Percentiles rank a stretch among this genome's conserved stretches.
Evolutionary conservation across 2,113 vertebrate genomes (phyloP).

Genomic region (Stigmatopora nigra): DNA sequence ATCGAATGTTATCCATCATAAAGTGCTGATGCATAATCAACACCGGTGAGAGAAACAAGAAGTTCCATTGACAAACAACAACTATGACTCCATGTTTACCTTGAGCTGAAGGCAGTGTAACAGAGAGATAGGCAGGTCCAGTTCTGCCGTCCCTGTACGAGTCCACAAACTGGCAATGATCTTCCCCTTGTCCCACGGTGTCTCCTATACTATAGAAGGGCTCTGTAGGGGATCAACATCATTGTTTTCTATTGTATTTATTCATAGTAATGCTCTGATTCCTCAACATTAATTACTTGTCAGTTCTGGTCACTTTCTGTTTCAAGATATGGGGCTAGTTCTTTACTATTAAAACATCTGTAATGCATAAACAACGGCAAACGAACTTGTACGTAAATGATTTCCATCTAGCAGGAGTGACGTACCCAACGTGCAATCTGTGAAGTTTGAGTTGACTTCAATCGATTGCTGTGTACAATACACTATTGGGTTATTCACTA

Average conservation of each 20-base stretch:
- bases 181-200: conserved; percentile 88
- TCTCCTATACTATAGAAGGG: conserved; percentile 93
- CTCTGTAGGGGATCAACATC: conserved; percentile 63
- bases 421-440: too few species aligned
- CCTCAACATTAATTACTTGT: background rate
- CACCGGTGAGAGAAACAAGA: background rate
- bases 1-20: background rate
- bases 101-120: conserved; percentile 79
- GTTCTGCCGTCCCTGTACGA: conserved; percentile 93
- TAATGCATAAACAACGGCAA: background rate
- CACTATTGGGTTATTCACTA: background rate
- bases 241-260: background rate
- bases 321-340: background rate
- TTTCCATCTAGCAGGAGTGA: background rate
- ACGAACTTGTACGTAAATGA: background rate
- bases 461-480: background rate
- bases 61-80: background rate
- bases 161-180: conserved; percentile 98
- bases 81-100: conserved; percentile 64
- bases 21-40: background rate
- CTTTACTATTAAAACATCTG: conserved; percentile 1
- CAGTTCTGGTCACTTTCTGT: background rate
- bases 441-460: background rate
- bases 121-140: conserved; percentile 77
- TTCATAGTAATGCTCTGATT: background rate